Evolutionary conservation across 2,888 invertebrate genomes (phyloP).

Genomic region (Sphaeridia pumilis): DNA sequence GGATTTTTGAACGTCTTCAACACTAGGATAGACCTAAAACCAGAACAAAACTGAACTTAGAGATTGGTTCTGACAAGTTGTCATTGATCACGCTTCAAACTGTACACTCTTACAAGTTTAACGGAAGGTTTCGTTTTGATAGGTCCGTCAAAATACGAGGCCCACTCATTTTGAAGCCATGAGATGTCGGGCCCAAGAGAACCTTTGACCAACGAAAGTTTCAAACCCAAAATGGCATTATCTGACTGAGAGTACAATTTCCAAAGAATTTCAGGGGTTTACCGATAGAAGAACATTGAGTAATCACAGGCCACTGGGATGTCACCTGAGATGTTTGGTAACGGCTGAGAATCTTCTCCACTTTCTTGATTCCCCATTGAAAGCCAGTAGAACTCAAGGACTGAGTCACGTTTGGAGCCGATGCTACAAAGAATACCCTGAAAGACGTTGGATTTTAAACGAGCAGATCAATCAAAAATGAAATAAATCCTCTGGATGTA

Average conservation of each 20-base stretch:
- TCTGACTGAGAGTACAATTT: neutral
- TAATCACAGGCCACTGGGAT: conserved; percentile 57
- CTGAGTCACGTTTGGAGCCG: conserved; percentile 67
- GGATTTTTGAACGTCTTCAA: conserved; percentile 71
- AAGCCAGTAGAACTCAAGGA: conserved; percentile 45
- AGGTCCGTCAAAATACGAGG: conserved; percentile 2
- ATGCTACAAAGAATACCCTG: conserved; percentile 75
- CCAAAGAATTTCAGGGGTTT: conserved; percentile 39
- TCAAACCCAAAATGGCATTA: neutral
- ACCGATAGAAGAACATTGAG: conserved; percentile 86
- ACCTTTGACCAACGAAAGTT: conserved; percentile 10
- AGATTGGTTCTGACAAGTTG: neutral
- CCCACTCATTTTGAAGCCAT: conserved; percentile 23
- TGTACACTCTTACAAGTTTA: conserved; percentile 11
- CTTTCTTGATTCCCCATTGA: conserved; percentile 51
- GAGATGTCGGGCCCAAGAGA: conserved; percentile 18
- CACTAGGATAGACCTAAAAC: conserved; percentile 55
- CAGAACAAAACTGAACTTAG: too few relatives aligned
- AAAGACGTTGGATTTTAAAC: conserved; percentile 21
- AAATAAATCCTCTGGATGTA: neutral
- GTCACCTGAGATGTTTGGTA: conserved; percentile 47
- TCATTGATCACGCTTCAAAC: too few relatives aligned
- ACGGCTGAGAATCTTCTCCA: conserved; percentile 52
- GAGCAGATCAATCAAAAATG: neutral
- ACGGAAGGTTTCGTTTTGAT: conserved; percentile 3